Base-by-base conservation (phyloP, 2,113 vertebrate species). In the Eulacestoma nigropectus region DNA sequence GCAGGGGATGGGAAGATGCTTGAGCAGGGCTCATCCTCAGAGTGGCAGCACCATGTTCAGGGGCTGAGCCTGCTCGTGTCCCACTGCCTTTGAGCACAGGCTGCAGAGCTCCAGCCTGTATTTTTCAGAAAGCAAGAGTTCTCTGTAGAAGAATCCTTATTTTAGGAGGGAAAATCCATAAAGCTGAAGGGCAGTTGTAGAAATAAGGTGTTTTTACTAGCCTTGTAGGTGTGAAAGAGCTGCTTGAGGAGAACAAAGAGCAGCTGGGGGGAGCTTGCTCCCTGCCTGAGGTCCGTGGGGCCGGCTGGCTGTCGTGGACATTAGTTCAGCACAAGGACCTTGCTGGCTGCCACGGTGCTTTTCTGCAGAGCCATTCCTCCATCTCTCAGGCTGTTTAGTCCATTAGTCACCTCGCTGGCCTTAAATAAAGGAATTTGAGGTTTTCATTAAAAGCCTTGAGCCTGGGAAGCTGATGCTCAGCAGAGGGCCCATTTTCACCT, bases 1-100 rank as follows among this genome's bases (percentile, higher is more conserved):
- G 52, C 53, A 30, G 52, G 47, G 32, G 11, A 32, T 62, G 62
- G 80, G 59, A 23, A 72, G 89, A 11, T 76, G 37, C 53, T 47
- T 16, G 50, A 29, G 70, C 59, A 84, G 56, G 42, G 30, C 41
- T 65, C 12, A 2, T 15, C 8, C 62, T 90, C 26, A 21, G 9
- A 2, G 35, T 35, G 62, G 30, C 18, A 84, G 4, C 50, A 21
- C 3, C 1, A 0, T 0, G 3, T 11, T 5, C 3, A 8, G 33
- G 23, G 56, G 16, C 35, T 85, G 78, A 60, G 19, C 49, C 67
- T 80, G 64, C 41, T 78, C 1, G 0, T 37, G 76, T 69, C 68
- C 73, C 15, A 1, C 37, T 47, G 72, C 57, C 17, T 32, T 30
- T 47, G 33, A 53, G 73, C 59, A 20, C 1, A 2, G 30, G 39